Conservation (phyloP, 2,797 vertebrate species). For the Ptychadena robeensis region DNA sequence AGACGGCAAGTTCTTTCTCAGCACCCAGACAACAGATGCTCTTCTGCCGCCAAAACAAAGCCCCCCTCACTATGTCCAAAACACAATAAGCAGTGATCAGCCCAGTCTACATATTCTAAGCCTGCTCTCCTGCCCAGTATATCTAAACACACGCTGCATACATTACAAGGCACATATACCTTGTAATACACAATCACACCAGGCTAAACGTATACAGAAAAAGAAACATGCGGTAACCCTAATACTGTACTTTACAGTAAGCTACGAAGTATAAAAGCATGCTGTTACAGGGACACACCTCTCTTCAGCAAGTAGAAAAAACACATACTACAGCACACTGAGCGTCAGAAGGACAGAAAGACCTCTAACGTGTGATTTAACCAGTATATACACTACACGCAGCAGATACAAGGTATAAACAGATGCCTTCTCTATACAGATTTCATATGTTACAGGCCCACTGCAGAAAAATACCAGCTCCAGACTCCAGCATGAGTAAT, state of each 20-base stretch:
- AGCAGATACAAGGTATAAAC: not conserved
- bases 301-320: constrained; percentile 16
- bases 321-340: not conserved
- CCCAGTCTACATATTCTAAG: constrained; percentile 25
- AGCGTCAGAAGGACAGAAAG: not conserved
- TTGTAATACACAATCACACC: not conserved
- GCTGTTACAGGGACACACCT: constrained; percentile 12
- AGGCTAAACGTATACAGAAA: not conserved
- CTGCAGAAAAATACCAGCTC: not conserved
- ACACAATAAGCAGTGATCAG: constrained; percentile 33
- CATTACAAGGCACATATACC: not conserved
- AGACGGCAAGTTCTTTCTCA: constrained; percentile 15
- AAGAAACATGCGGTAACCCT: not conserved
- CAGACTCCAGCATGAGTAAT: not conserved
- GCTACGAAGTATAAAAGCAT: not conserved
- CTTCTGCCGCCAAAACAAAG: constrained; percentile 57
- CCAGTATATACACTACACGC: not conserved
- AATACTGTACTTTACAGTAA: not conserved
- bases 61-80: constrained; percentile 35
- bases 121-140: not conserved
- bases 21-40: constrained; percentile 54
- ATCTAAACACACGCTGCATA: not conserved
- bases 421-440: not conserved
- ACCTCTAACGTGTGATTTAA: too few relatives aligned
- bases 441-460: too few relatives aligned